Evolutionary conservation across 2,888 invertebrate genomes (phyloP), one percentile per base, ranked within the genome.

Genomic region (Rhaphigaster nebulosa): DNA sequence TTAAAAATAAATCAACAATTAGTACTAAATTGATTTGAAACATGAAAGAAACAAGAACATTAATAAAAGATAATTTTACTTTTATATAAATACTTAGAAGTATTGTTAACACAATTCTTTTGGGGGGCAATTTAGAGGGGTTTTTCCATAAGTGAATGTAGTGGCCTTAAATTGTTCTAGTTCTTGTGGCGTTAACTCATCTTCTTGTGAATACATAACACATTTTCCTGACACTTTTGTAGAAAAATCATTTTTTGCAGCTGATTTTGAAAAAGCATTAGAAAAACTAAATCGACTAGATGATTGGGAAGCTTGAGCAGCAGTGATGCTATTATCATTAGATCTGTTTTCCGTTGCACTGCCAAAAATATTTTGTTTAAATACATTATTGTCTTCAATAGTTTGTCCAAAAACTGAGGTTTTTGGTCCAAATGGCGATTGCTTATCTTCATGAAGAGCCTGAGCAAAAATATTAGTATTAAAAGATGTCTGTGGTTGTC

Each of bases 51-150:
- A 84, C 1, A 84, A n/a, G 26, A 45, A 23, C n/a, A 8, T 70
- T 34, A 70, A 38, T 45, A 84, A 84, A 45, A 45, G 2, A n/a
- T n/a, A 76, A 38, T 41, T 20, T 26, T 45, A 45, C 26, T 2
- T 45, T 84, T n/a, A 84, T n/a, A 45, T 80, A 41, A 41, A 41
- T 26, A 80, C 29, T 29, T 65, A n/a, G 84, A 76, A 6, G 0
- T 45, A 13, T 45, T 15, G 12, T 29, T 76, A 91, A 91, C 91
- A 91, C 15, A 92, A 84, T 89, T 91, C 91, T 91, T 54, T 90
- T n/a, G 92, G 92, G 10, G 92, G 92, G 18, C 91, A 91, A 45
- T 88, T 87, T 3, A 91, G 13, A 0, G 92, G 92, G 15, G 91
- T 65, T 41, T 91, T 91, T 29, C 88, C 90, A 29, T 91, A 80